A percentile compares a stretch with the other conserved stretches of the same genome.
These are phyloP conservation scores for Trachymyrmex cornetzi DNA, from an alignment of 1,140 invertebrate species.

Conservation along the genomic window DNA sequence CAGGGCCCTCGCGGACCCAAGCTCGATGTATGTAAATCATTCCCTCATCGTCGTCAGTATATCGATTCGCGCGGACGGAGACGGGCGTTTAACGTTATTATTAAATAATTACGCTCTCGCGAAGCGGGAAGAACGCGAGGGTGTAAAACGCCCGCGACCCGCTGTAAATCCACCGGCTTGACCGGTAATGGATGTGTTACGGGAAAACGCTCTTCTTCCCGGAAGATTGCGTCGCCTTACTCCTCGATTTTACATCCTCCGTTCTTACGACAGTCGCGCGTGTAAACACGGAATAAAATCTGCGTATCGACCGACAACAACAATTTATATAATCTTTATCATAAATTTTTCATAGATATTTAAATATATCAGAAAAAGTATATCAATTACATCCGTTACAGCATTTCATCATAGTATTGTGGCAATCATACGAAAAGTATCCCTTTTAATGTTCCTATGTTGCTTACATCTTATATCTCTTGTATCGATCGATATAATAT, in stretches of 20 bases:
- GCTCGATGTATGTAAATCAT: conserved; percentile 36
- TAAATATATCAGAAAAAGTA: not conserved
- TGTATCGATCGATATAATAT: not conserved
- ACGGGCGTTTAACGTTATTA: conserved; percentile 46
- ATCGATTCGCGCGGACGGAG: conserved; percentile 19
- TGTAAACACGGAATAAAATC: conserved; percentile 13
- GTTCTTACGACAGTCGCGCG: conserved; percentile 6
- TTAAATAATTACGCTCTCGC: conserved; percentile 53
- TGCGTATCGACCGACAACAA: conserved; percentile 8
- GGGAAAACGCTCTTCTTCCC: conserved; percentile 14
- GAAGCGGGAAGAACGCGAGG: conserved; percentile 28
- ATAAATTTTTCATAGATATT: not conserved
- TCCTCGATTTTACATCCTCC: conserved; percentile 20
- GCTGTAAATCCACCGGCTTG: conserved; percentile 42
- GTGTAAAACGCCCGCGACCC: conserved; percentile 40
- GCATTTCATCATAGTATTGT: too few relatives aligned
- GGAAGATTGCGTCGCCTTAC: conserved; percentile 4
- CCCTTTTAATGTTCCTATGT: not conserved
- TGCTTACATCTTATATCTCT: not conserved
- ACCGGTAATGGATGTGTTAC: conserved; percentile 30
- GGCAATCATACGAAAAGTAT: not conserved
- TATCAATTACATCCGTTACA: not conserved
- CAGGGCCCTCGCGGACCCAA: conserved; percentile 7
- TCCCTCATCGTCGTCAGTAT: conserved; percentile 16
- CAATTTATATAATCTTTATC: conserved; percentile 13